Percentiles rank a stretch among this genome's conserved stretches.
phyloP scores from a whole-genome alignment of 2,888 invertebrate genomes.

The Catocala fraxini region DNA sequence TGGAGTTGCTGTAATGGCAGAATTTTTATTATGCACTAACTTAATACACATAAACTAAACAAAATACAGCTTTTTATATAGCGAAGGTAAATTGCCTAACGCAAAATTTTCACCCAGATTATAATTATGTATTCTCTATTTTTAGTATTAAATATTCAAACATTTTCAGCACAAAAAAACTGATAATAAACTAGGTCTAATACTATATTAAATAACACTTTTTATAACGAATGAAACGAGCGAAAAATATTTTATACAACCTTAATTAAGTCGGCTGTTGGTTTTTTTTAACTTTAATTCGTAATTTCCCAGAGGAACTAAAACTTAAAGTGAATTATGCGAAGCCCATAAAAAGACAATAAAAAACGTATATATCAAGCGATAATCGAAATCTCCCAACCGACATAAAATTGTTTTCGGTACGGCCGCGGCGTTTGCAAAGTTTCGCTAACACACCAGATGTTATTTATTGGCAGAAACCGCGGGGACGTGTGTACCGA shows the following conservation, averaged over 20 bases:
- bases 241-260: background rate
- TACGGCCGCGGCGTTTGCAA: conserved; percentile 42
- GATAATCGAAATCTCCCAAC: conserved; percentile 36
- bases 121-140: conserved; percentile 10
- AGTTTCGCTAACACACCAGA: conserved; percentile 51
- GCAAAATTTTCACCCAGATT: too few species aligned
- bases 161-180: conserved; percentile 16
- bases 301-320: background rate
- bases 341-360: conserved; percentile 22
- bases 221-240: background rate
- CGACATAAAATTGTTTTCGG: conserved; percentile 44
- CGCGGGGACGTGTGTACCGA: conserved; percentile 46
- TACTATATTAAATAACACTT: conserved; percentile 7
- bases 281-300: too few species aligned
- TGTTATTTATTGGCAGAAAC: conserved; percentile 57
- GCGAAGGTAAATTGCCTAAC: too few species aligned
- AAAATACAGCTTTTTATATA: too few species aligned
- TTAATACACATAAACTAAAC: too few species aligned
- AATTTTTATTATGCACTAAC: too few species aligned
- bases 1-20: too few species aligned
- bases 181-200: conserved; percentile 13
- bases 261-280: too few species aligned
- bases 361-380: conserved; percentile 27
- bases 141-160: conserved; percentile 29
- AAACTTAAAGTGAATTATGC: background rate